Evolutionary conservation across 2,888 invertebrate genomes (phyloP), one percentile per base, ranked within the genome.

Genomic region (Leucania comma): DNA sequence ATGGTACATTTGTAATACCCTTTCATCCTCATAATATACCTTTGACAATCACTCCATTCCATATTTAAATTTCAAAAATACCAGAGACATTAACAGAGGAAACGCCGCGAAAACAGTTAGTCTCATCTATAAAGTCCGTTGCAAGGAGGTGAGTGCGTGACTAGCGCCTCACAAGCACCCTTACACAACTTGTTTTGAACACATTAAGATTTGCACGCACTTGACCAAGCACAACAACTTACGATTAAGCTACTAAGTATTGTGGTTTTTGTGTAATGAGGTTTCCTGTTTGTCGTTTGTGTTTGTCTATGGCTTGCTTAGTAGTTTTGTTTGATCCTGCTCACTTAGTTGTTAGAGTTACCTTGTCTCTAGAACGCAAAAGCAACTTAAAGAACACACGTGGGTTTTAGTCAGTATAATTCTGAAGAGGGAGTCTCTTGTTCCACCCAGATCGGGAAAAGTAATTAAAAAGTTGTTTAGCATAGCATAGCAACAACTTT

Each of bases 91-190:
- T 6, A 26, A 56, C 22, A 57, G 48, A 68, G 59, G 69, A 61
- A 61, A 61, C 29, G 50, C 72, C 66, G 48, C 61, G 54, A 29
- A 12, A 35, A 68, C 72, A 64, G 72, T 80, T 72, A 76, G 71
- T 72, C 75, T 78, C 67, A 48, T 78, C 68, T 78, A 83, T 78
- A 78, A 78, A 82, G 78, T 84, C 79, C 76, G 68, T 72, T 79
- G 74, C 62, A 76, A 63, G 57, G 78, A 58, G 59, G 63, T 59
- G 75, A 92, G 90, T 87, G 89, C 72, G 66, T 91, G 91, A 92
- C 90, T 87, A 75, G 91, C 89, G 75, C 83, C 74, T 86, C 81
- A 82, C 72, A 88, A 92, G 90, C 73, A 83, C 89, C 72, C 91
- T 89, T 75, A 72, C 58, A 62, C 74, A 81, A 86, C 85, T 76